phyloP scores from a whole-genome alignment of 2,797 vertebrate species.

The Capromys pilorides region DNA sequence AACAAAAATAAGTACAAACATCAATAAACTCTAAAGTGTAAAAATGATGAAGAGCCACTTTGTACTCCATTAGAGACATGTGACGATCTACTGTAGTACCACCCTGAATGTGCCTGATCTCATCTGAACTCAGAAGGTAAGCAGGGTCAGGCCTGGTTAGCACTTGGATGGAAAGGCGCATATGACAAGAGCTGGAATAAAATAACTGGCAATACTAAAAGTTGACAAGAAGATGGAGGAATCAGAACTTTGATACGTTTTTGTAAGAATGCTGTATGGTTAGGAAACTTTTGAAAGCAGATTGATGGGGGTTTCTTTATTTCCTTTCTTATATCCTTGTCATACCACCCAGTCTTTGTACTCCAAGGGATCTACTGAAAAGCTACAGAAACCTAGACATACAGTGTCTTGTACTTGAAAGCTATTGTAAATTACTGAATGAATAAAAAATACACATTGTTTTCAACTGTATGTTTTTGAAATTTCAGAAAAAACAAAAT shows the following conservation, averaged over 20 bases:
- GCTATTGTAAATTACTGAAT: too few species aligned
- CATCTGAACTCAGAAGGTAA: too few species aligned
- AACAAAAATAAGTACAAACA: background rate
- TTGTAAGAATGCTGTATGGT: background rate
- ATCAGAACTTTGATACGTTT: background rate
- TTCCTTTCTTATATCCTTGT: background rate
- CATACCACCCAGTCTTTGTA: background rate
- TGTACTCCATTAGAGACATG: background rate
- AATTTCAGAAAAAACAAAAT: background rate
- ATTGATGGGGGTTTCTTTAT: background rate
- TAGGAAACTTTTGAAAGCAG: background rate
- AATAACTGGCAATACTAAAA: background rate
- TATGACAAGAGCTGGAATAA: background rate
- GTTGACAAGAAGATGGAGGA: background rate
- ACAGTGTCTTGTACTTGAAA: background rate
- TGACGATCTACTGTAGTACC: too few species aligned
- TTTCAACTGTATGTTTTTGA: background rate
- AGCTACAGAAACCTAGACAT: background rate
- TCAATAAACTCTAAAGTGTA: background rate
- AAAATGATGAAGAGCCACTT: background rate
- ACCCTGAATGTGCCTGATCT: too few species aligned
- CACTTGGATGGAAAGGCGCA: too few species aligned
- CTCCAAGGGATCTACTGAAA: background rate
- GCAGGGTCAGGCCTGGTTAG: too few species aligned
- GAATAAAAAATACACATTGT: background rate